These are phyloP conservation scores for Typhlichthys subterraneus DNA, from an alignment of 2,797 vertebrate species.

Conservation along the genomic window DNA sequence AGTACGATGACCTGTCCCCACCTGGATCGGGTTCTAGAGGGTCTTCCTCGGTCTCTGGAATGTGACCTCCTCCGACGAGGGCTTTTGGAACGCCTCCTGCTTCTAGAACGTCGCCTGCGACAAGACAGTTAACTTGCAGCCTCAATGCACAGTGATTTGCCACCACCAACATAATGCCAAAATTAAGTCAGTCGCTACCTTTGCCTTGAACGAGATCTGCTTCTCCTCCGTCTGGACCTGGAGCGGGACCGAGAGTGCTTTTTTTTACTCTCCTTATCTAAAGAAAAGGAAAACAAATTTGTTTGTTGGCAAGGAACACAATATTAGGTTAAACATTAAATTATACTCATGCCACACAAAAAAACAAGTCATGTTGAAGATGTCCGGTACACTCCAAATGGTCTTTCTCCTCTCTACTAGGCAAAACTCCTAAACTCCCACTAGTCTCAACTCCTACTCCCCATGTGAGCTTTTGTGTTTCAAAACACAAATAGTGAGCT, in stretches of 20 bases:
- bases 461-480: too few species aligned
- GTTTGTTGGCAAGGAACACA: background rate
- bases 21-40: slow-evolving; percentile 89
- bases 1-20: slow-evolving; percentile 11
- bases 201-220: slow-evolving; percentile 89
- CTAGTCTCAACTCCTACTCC: too few species aligned
- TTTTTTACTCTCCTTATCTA: slow-evolving; percentile 91
- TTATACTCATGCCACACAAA: background rate
- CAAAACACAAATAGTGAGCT: too few species aligned
- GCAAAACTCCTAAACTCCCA: background rate
- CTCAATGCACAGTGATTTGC: background rate
- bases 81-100: slow-evolving; percentile 89
- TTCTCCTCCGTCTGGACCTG: slow-evolving; percentile 86
- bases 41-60: slow-evolving; percentile 85
- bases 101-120: slow-evolving; percentile 87
- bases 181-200: slow-evolving; percentile 68
- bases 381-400: background rate
- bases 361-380: too few species aligned
- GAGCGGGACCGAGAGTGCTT: slow-evolving; percentile 88
- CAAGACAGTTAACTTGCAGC: background rate
- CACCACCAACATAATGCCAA: too few species aligned
- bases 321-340: background rate
- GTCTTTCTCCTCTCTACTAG: background rate
- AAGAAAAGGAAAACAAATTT: slow-evolving; percentile 8
- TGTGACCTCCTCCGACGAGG: slow-evolving; percentile 84